Evolutionary conservation across 2,888 invertebrate species (phyloP).

Genomic region (Leptura quadrifasciata): DNA sequence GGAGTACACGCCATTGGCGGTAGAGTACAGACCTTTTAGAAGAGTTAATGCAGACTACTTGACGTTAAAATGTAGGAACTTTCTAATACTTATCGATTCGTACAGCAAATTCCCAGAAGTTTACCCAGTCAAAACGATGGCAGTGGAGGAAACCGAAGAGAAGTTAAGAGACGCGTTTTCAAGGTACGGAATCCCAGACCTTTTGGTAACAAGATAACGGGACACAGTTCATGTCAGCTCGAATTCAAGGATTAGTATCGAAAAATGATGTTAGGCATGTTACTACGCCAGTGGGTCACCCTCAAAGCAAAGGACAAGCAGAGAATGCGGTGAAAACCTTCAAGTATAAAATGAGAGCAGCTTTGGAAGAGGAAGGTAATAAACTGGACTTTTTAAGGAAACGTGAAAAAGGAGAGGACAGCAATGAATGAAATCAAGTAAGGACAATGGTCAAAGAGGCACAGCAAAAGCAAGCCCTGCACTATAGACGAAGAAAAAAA

Average conservation of each 20-base stretch:
- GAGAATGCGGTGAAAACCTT: slow-evolving; percentile 4
- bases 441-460: too few relatives aligned
- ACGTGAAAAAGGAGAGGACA: too few relatives aligned
- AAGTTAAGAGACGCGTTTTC: not conserved
- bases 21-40: not conserved
- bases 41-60: not conserved
- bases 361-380: not conserved
- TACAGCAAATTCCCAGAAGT: slow-evolving; percentile 3
- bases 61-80: not conserved
- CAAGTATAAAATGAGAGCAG: not conserved
- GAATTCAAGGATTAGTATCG: not conserved
- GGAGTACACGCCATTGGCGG: not conserved
- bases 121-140: not conserved
- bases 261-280: not conserved
- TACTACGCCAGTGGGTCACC: not conserved
- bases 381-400: too few relatives aligned
- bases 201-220: not conserved
- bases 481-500: too few relatives aligned
- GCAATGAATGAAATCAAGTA: too few relatives aligned
- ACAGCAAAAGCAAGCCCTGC: too few relatives aligned
- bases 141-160: not conserved
- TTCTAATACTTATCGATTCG: not conserved
- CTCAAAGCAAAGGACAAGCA: not conserved
- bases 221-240: not conserved
- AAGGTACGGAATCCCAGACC: not conserved